Evolutionary conservation across 2,888 invertebrate species (phyloP).

Genomic region (Chalcosyrphus nemorum): DNA sequence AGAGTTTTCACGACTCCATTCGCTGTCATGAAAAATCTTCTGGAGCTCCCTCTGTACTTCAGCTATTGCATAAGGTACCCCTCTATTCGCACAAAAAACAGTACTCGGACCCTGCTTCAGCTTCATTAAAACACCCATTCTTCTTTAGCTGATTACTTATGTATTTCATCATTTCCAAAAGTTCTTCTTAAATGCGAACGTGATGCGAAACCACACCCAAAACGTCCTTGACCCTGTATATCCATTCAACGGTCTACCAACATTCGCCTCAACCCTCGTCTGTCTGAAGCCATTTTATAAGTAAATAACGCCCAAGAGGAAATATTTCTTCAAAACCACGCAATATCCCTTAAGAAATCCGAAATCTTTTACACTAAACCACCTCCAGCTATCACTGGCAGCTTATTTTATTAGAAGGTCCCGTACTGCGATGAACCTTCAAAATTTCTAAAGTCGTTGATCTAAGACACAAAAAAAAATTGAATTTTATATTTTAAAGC

Average conservation of each 20-base stretch:
- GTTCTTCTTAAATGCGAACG: background rate
- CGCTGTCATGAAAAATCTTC: too few relatives aligned
- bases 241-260: conserved; percentile 3
- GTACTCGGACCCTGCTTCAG: too few relatives aligned
- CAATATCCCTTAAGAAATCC: background rate
- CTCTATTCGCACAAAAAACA: too few relatives aligned
- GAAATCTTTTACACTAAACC: background rate
- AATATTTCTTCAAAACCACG: conserved; percentile 16
- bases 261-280: background rate
- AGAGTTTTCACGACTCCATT: too few relatives aligned
- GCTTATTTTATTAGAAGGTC: background rate
- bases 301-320: conserved; percentile 6
- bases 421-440: conserved; percentile 9
- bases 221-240: conserved; percentile 56
- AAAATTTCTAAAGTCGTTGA: conserved; percentile 44
- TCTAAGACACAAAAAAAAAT: conserved; percentile 13
- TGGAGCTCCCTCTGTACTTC: too few relatives aligned
- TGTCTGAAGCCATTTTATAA: background rate
- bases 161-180: too few relatives aligned
- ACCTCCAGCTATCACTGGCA: background rate
- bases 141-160: too few relatives aligned
- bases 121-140: too few relatives aligned
- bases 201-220: conserved; percentile 23
- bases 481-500: background rate
- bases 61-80: too few relatives aligned